Conservation (phyloP, 2,113 vertebrate species). For the Aphelocoma coerulescens region DNA sequence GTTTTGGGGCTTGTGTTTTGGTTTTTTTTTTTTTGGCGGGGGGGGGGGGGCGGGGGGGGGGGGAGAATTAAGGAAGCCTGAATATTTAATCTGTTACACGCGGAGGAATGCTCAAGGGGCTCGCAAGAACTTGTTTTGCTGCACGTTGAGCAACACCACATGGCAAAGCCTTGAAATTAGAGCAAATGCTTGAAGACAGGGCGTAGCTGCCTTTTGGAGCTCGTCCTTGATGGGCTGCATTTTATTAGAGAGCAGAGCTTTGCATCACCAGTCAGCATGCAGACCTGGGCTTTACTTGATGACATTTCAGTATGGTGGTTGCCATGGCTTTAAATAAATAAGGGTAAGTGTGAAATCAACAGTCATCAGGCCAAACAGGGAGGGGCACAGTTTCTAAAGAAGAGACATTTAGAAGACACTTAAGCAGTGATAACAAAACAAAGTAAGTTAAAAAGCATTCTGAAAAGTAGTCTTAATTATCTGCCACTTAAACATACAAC, state of each 20-base stretch:
- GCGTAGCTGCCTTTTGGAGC: conserved; percentile 7
- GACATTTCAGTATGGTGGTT: conserved; percentile 15
- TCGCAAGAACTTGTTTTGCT: conserved; percentile 41
- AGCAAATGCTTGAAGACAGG: conserved; percentile 43
- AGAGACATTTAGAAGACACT: neutral
- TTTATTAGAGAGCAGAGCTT: conserved; percentile 51
- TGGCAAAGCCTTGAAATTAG: conserved; percentile 42
- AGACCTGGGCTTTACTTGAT: neutral
- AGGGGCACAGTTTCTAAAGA: neutral
- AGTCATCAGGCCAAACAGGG: neutral
- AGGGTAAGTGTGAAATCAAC: neutral
- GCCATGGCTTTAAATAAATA: conserved; percentile 33
- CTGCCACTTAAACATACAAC: neutral
- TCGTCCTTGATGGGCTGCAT: neutral
- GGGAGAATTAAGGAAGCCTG: neutral
- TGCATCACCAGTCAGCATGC: neutral
- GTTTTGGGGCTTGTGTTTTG: neutral
- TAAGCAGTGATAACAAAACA: neutral
- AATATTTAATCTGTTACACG: neutral
- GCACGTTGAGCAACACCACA: conserved; percentile 49
- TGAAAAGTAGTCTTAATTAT: neutral
- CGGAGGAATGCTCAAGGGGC: conserved; percentile 5
- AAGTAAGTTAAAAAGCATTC: neutral
- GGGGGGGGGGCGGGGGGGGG: fast-evolving
- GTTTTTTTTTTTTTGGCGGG: too few species aligned